Base-by-base conservation (phyloP, 2,797 vertebrate genomes). In the Semotilus atromaculatus region DNA sequence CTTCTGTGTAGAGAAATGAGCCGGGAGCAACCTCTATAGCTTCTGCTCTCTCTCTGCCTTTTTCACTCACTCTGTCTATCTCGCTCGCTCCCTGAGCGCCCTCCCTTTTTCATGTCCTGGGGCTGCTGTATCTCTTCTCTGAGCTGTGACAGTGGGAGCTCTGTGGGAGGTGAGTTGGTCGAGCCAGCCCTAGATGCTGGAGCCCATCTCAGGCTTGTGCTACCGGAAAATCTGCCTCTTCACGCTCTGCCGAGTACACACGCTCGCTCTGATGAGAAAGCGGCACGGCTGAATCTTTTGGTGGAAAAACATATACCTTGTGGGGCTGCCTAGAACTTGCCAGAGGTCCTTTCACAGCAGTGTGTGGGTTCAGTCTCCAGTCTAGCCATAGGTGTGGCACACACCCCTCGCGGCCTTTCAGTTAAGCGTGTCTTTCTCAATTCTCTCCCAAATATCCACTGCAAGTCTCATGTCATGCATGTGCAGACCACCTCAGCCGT, bases 181-280 rank as follows among this genome's bases (percentile, higher is more conserved):
- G 96, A 95, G 93, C 93, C 92, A 95, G 94, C 93, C 94, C 90
- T 93, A 94, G 91, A 96, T 92, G 93, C 90, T 88, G 95, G 92
- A 95, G 94, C 94, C 94, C 95, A 96, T 97, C 96, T 96, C 96
- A 96, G 93, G 96, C 96, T 97, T 94, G 93, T 88, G 96, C 96
- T 97, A 97, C 96, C 95, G 82, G 96, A 97, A 97, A 98, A 98
- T 97, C 95, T 96, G 94, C 94, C 96, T 95, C 94, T 98, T 97
- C 96, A 96, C 95, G 96, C 96, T 97, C 95, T 92, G 94, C 84
- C 88, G 94, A 95, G 91, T 88, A 43, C 89, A 88, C 94, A 92
- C 90, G 94, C 94, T 93, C 53, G 91, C 87, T 91, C 90, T 91
- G 92, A 89, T 86, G 89, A 92, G 85, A 80, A 90, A 81, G 68